These are phyloP conservation scores for Takifugu flavidus DNA, from an alignment of 2,113 vertebrate genomes.

Conservation along the genomic window DNA sequence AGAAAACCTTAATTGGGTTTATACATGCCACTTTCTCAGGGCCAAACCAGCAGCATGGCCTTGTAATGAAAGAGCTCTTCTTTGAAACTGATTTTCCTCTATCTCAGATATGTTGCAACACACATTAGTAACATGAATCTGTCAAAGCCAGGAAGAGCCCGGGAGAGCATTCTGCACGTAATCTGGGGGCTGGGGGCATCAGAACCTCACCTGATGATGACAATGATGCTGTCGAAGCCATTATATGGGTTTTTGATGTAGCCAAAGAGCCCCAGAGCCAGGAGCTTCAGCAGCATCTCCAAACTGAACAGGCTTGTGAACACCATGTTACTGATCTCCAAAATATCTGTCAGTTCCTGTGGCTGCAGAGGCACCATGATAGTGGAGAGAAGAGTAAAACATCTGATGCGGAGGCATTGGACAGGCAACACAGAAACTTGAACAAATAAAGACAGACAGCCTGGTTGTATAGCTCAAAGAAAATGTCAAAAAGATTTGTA, in stretches of 20 bases:
- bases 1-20: too few species aligned
- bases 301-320: slow-evolving; percentile 97
- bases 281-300: slow-evolving; percentile 94
- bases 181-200: background rate
- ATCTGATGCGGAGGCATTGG: slow-evolving; percentile 31
- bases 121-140: too few species aligned
- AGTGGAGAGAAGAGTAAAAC: slow-evolving; percentile 13
- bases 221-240: slow-evolving; percentile 93
- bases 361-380: slow-evolving; percentile 74
- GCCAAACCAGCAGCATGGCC: too few species aligned
- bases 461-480: too few species aligned
- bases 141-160: too few species aligned
- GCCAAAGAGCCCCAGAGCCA: slow-evolving; percentile 87
- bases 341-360: slow-evolving; percentile 87
- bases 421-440: slow-evolving; percentile 30
- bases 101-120: too few species aligned
- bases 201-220: slow-evolving; percentile 89
- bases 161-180: too few species aligned
- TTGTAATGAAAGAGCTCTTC: too few species aligned
- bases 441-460: slow-evolving; percentile 9
- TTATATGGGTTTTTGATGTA: slow-evolving; percentile 98
- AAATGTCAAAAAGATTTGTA: too few species aligned
- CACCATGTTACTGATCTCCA: slow-evolving; percentile 98
- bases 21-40: too few species aligned
- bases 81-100: too few species aligned